These are phyloP conservation scores for Drosophila auraria DNA, from an alignment of 1,140 invertebrate genomes.

Conservation along the genomic window DNA sequence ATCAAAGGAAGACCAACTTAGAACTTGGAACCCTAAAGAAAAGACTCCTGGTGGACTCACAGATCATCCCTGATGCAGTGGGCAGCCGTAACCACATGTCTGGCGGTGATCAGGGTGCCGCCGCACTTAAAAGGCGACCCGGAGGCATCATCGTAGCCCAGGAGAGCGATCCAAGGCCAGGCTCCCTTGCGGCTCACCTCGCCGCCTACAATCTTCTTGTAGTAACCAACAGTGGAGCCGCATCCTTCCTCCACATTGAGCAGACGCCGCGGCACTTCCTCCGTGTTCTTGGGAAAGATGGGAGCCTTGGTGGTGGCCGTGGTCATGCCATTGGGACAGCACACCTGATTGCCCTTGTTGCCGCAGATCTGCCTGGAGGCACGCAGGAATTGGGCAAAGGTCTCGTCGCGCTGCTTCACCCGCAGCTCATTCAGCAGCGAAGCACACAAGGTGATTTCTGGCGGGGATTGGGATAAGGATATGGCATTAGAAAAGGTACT, in stretches of 20 bases:
- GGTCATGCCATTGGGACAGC: conserved; percentile 61
- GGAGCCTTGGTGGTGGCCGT: conserved; percentile 11
- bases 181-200: conserved; percentile 79
- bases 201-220: conserved; percentile 85
- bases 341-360: conserved; percentile 49
- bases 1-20: not conserved
- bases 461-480: not conserved
- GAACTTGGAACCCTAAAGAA: not conserved
- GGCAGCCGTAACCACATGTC: conserved; percentile 78
- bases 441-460: conserved; percentile 65
- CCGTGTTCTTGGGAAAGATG: not conserved
- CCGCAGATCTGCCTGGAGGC: conserved; percentile 68
- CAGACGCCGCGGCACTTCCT: conserved; percentile 64
- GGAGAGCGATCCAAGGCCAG: conserved; percentile 80
- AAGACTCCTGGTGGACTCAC: conserved; percentile 43
- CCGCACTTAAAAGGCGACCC: conserved; percentile 77
- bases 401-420: conserved; percentile 47
- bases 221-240: conserved; percentile 70
- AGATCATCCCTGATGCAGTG: conserved; percentile 73
- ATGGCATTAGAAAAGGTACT: not conserved
- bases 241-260: conserved; percentile 77
- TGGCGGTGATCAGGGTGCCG: conserved; percentile 77
- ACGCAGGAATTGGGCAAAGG: conserved; percentile 60
- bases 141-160: conserved; percentile 75
- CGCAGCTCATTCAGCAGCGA: conserved; percentile 55